A percentile compares a stretch with the other conserved stretches of the same genome.
These are phyloP conservation scores for Perccottus glenii DNA, from an alignment of 2,113 vertebrate genomes.

Conservation along the genomic window DNA sequence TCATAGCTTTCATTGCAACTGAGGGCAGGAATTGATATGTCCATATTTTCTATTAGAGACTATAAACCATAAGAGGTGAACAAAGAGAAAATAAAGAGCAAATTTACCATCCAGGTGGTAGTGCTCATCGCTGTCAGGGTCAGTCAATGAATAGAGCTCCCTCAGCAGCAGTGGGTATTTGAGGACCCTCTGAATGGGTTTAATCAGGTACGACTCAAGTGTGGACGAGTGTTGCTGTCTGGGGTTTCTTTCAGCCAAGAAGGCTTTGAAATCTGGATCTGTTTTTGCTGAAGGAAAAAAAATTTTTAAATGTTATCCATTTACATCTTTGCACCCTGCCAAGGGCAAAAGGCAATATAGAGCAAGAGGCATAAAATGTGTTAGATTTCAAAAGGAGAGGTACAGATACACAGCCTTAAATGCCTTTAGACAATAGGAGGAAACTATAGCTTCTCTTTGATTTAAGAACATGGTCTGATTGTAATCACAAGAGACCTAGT, in stretches of 20 bases:
- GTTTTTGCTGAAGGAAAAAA: slow-evolving; percentile 84
- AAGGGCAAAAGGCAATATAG: not conserved
- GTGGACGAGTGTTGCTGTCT: slow-evolving; percentile 92
- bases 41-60: too few species aligned
- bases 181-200: slow-evolving; percentile 96
- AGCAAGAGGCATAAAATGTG: too few species aligned
- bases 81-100: not conserved
- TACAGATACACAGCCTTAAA: too few species aligned
- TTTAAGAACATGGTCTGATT: too few species aligned
- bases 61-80: not conserved
- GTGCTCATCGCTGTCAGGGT: slow-evolving; percentile 93
- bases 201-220: slow-evolving; percentile 97
- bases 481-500: too few species aligned
- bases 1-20: slow-evolving; percentile 99
- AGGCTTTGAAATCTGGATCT: slow-evolving; percentile 91
- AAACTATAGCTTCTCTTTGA: too few species aligned
- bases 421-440: too few species aligned
- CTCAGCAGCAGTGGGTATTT: slow-evolving; percentile 94
- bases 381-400: too few species aligned
- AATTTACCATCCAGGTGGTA: slow-evolving; percentile 92
- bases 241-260: slow-evolving; percentile 93
- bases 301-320: not conserved
- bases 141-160: slow-evolving; percentile 91
- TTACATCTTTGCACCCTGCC: not conserved
- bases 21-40: slow-evolving; percentile 6